Base-by-base conservation (phyloP, 2,113 vertebrate species). In the Anguilla japonica region DNA sequence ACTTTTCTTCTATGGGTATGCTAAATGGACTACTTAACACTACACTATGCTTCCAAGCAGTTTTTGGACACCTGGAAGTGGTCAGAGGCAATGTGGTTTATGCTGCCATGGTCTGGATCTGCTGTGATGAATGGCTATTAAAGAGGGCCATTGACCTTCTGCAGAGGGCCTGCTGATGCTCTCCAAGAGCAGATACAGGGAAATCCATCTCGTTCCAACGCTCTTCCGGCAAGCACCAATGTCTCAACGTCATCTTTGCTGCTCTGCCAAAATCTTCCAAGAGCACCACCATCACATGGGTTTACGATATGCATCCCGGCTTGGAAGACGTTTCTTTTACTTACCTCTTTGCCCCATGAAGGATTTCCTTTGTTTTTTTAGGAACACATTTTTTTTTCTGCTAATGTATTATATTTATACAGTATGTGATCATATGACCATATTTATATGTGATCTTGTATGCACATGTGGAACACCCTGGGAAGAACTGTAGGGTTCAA, bases 121-220 rank as follows among this genome's bases (percentile, higher is more conserved):
- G 29, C 78, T 81, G 53, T 81, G 79, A 86, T 57, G 43, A 81
- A 41, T 81, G 39, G 41, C 67, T n/a, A 29, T 50, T 41, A 71
- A 29, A 78, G 41, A 79, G 67, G 50, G 50, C 79, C 79, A 41
- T 41, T 86, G 85, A 81, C 53, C 50, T 16, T 39, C 39, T 15
- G 82, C 50, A 56, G 82, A 57, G 53, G 53, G n/a, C n/a, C 40
- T 16, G 71, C 11, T 46, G 85, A 5, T 43, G 14, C 6, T 82
- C 83, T 0, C 84, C 60, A 83, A 78, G 39, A 39, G 15, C 56
- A 40, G 46, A 86, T 88, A 85, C 81, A 43, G 85, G 89, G 81
- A 85, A 89, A 91, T 87, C 82, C 85, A 86, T 89, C 92, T 85
- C 79, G 90, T 83, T 83, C 78, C 85, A 79, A 89, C 88, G 92